Evolutionary conservation across 2,113 vertebrate species (phyloP).

Genomic region (Casuarius casuarius): DNA sequence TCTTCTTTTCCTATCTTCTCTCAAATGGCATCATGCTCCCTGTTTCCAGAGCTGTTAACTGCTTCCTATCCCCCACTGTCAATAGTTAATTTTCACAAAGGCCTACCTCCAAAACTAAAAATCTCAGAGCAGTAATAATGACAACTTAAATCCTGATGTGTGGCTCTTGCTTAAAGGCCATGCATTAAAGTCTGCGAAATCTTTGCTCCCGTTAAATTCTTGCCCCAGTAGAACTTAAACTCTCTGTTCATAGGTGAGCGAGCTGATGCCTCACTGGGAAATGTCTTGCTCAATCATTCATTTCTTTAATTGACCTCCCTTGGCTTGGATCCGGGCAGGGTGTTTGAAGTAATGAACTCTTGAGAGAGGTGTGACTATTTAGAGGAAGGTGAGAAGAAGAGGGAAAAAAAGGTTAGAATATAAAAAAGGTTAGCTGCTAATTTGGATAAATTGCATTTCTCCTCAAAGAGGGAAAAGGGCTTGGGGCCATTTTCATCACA

Average conservation of each 20-base stretch:
- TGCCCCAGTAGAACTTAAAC: not conserved
- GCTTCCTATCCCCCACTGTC: not conserved
- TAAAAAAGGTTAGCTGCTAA: not conserved
- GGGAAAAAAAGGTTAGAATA: not conserved
- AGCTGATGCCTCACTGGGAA: not conserved
- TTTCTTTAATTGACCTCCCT: constrained; percentile 23
- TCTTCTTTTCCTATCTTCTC: not conserved
- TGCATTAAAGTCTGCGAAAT: not conserved
- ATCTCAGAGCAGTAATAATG: not conserved
- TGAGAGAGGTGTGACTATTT: not conserved
- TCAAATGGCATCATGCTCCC: not conserved
- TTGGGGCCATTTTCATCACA: not conserved
- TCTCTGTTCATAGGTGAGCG: not conserved
- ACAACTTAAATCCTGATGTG: not conserved
- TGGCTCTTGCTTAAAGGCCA: not conserved
- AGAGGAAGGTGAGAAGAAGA: not conserved
- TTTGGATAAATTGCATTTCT: constrained; percentile 54
- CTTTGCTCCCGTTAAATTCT: not conserved
- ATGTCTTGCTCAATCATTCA: not conserved
- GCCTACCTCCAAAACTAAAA: not conserved
- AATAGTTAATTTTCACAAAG: not conserved
- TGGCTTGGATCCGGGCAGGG: not conserved
- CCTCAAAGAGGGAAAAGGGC: not conserved
- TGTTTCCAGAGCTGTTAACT: not conserved
- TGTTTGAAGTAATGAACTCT: constrained; percentile 43